Evolutionary conservation across 2,113 vertebrate genomes (phyloP), one percentile per base, ranked within the genome.

Genomic region (Damaliscus lunatus): DNA sequence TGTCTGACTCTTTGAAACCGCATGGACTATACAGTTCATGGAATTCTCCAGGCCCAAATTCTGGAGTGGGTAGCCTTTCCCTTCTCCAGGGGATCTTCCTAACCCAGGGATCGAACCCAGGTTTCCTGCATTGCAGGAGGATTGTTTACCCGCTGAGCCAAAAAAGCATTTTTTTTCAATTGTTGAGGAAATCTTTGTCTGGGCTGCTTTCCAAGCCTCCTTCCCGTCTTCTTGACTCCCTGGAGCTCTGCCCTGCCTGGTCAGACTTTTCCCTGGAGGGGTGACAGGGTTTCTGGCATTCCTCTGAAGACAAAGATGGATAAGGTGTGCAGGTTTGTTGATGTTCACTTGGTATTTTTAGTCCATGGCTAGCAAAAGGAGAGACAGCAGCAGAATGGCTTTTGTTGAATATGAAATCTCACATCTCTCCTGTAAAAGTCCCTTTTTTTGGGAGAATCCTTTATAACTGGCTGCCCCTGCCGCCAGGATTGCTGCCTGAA

Each of bases 301-400:
- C 50, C 78, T 82, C 74, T n/a, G 71, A 57, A 13, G 95, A 94
- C 97, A 92, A 95, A 96, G 97, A 98, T 64, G 82, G 92, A 97
- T 96, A 94, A 96, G 62, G 86, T 57, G 57, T 85, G 77, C 31
- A 53, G 23, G 14, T 52, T 82, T 98, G 97, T 96, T 96, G 95
- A 93, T 96, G 55, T 74, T 96, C 43, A 23, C 17, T 87, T 11
- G 52, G 87, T 97, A 98, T 98, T 98, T 98, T 98, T 97, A 98
- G 97, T 46, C 50, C 27, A 23, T 7, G 27, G 55, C 89, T 92
- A 88, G 89, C 59, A 91, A 55, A 92, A 94, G 80, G 48, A 84
- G 94, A 83, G 83, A 48, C 17, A 46, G 50, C 46, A 16, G 48
- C 55, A 91, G 80, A 91, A 77, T 90, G 62, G 40, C 71, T 92